These are phyloP conservation scores for Pangasius sanitwongsei DNA, from an alignment of 2,797 vertebrate genomes.

Conservation along the genomic window DNA sequence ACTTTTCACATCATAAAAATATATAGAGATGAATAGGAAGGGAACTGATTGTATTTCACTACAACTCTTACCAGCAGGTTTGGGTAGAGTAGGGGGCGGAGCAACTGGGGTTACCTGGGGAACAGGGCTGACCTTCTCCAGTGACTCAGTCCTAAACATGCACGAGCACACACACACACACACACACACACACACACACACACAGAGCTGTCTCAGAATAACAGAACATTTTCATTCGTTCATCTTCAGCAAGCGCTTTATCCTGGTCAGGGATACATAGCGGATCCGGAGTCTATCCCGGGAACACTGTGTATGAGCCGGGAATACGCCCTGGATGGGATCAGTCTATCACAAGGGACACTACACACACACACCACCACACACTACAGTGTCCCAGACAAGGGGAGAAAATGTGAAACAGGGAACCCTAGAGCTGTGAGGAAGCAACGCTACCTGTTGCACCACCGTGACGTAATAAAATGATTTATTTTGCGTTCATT, in stretches of 20 bases:
- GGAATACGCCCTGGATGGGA: background rate
- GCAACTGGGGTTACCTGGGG: constrained; percentile 80
- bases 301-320: background rate
- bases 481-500: too few species aligned
- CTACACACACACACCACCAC: too few species aligned
- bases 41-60: background rate
- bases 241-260: background rate
- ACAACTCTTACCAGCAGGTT: constrained; percentile 78
- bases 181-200: background rate
- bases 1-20: background rate
- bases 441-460: too few species aligned
- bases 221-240: background rate
- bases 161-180: constrained; percentile 22
- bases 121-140: constrained; percentile 80
- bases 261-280: background rate
- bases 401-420: background rate
- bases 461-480: too few species aligned
- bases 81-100: constrained; percentile 83
- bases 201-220: background rate
- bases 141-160: constrained; percentile 79
- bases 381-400: background rate
- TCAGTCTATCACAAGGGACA: background rate
- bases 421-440: too few species aligned
- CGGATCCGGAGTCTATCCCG: background rate
- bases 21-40: background rate